Evolutionary conservation across 1,140 invertebrate species (phyloP).

Genomic region (Ceratitis capitata): DNA sequence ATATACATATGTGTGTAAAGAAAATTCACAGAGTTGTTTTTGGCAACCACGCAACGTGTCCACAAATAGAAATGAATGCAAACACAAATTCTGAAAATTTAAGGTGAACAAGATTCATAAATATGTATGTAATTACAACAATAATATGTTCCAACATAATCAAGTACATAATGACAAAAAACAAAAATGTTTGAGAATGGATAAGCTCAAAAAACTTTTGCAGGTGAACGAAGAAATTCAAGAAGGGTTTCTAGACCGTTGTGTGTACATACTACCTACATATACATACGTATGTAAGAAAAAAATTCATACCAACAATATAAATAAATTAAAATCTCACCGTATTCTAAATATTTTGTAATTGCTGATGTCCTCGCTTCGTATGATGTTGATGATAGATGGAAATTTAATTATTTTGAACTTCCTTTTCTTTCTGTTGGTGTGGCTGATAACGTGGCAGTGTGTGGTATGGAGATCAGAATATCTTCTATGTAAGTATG

Average conservation of each 20-base stretch:
- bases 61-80: neutral
- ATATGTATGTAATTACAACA: too few species aligned
- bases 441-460: neutral
- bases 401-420: neutral
- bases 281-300: too few species aligned
- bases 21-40: neutral
- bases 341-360: neutral
- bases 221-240: too few species aligned
- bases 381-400: neutral
- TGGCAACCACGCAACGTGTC: neutral
- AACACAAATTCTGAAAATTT: neutral
- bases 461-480: conserved; percentile 16
- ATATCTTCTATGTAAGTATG: neutral
- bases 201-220: too few species aligned
- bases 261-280: too few species aligned
- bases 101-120: neutral
- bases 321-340: neutral
- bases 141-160: too few species aligned
- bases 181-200: neutral
- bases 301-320: too few species aligned
- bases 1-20: neutral
- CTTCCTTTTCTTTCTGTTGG: neutral
- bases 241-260: too few species aligned
- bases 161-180: neutral
- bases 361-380: neutral